Evolutionary conservation across 2,888 invertebrate genomes (phyloP).

Genomic region (Mylabris sibirica): DNA sequence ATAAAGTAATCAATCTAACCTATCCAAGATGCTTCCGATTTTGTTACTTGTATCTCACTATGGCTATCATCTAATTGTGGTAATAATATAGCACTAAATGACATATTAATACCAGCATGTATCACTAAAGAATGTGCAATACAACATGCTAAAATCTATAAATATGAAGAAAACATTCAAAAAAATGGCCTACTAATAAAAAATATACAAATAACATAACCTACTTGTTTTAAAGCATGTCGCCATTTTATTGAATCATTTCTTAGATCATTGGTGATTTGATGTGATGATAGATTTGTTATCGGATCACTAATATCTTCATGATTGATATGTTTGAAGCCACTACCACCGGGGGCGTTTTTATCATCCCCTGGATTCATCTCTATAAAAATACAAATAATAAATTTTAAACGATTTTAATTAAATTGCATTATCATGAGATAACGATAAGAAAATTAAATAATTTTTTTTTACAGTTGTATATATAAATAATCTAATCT

Average conservation of each 20-base stretch:
- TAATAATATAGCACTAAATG: constrained; percentile 66
- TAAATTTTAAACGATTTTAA: too few relatives aligned
- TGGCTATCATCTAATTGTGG: constrained; percentile 61
- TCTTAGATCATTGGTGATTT: background rate
- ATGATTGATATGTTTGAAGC: background rate
- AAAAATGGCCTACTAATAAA: background rate
- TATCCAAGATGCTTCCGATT: constrained; percentile 66
- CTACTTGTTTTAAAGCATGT: constrained; percentile 22
- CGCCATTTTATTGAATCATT: constrained; percentile 20
- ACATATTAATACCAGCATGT: constrained; percentile 68
- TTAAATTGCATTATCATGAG: too few relatives aligned
- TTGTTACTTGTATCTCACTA: constrained; percentile 58
- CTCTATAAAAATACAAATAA: too few relatives aligned
- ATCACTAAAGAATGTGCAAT: constrained; percentile 63
- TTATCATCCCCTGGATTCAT: background rate
- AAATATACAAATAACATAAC: background rate
- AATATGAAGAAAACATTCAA: constrained; percentile 16
- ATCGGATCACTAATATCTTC: background rate
- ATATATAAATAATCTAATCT: too few relatives aligned
- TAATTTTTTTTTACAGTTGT: too few relatives aligned
- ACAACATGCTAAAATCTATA: constrained; percentile 61
- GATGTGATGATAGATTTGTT: background rate
- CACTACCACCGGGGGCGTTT: background rate
- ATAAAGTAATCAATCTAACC: constrained; percentile 62
- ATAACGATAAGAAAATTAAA: too few relatives aligned